Conservation (phyloP, 1,140 invertebrate species). For the Arion vulgaris region DNA sequence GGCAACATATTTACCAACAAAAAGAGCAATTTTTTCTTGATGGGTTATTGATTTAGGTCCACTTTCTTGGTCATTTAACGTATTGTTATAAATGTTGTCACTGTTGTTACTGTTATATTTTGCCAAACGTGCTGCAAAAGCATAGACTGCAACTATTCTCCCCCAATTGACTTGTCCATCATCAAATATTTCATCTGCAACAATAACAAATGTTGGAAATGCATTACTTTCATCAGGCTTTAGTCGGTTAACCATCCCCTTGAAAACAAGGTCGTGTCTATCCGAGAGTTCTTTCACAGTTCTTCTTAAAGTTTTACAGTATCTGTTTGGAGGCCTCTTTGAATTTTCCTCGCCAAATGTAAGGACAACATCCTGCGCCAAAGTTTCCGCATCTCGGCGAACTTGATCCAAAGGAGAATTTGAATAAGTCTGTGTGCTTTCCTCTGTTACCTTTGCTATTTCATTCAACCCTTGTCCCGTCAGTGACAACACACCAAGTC, state of each 20-base stretch:
- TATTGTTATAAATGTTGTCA: slow-evolving; percentile 32
- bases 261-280: slow-evolving; percentile 77
- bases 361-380: slow-evolving; percentile 61
- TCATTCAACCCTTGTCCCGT: slow-evolving; percentile 60
- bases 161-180: slow-evolving; percentile 77
- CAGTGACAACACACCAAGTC: slow-evolving; percentile 57
- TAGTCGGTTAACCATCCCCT: slow-evolving; percentile 77
- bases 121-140: slow-evolving; percentile 77
- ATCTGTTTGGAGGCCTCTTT: slow-evolving; percentile 59
- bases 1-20: slow-evolving; percentile 71
- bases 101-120: slow-evolving; percentile 73
- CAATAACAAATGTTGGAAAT: slow-evolving; percentile 76
- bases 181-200: slow-evolving; percentile 78
- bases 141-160: slow-evolving; percentile 78
- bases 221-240: slow-evolving; percentile 75
- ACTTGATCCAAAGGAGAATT: slow-evolving; percentile 60
- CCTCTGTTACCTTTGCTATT: slow-evolving; percentile 49
- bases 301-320: slow-evolving; percentile 69
- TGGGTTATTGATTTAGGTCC: not conserved
- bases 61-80: not conserved
- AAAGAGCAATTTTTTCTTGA: slow-evolving; percentile 69
- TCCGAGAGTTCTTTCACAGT: slow-evolving; percentile 70
- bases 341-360: slow-evolving; percentile 51
- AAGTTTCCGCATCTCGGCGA: slow-evolving; percentile 62
- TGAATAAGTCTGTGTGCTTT: slow-evolving; percentile 57